Conservation (phyloP, 2,797 vertebrate species). For the Onychomys torridus region DNA sequence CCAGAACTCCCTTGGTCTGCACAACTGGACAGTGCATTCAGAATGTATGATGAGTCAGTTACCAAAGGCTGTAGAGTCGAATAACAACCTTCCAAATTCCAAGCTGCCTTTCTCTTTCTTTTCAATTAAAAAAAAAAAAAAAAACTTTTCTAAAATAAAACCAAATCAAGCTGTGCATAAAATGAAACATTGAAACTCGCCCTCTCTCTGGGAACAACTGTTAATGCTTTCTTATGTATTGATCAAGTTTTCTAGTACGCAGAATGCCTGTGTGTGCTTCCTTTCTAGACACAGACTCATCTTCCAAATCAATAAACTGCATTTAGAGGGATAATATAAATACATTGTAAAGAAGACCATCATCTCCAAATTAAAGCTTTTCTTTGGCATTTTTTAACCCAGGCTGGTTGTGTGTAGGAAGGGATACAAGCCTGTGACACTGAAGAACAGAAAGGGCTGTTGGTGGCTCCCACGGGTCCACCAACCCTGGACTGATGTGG, state of each 20-base stretch:
- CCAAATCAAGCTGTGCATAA: background rate
- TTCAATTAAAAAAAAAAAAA: too few species aligned
- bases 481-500: background rate
- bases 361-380: background rate
- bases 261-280: background rate
- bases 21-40: background rate
- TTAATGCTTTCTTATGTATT: background rate
- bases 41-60: background rate
- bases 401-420: background rate
- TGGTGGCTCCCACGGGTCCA: background rate
- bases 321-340: background rate
- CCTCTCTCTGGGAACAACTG: background rate
- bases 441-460: background rate
- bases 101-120: background rate
- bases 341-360: background rate
- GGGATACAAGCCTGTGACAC: background rate
- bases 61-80: background rate
- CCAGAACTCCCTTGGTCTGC: background rate
- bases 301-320: background rate
- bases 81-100: background rate
- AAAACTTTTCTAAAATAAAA: background rate
- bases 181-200: too few species aligned
- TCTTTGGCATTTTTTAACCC: background rate
- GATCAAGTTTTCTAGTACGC: background rate
- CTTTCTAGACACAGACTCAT: background rate